These are phyloP conservation scores for Oligia fasciuncula DNA, from an alignment of 2,888 invertebrate genomes.

Conservation along the genomic window DNA sequence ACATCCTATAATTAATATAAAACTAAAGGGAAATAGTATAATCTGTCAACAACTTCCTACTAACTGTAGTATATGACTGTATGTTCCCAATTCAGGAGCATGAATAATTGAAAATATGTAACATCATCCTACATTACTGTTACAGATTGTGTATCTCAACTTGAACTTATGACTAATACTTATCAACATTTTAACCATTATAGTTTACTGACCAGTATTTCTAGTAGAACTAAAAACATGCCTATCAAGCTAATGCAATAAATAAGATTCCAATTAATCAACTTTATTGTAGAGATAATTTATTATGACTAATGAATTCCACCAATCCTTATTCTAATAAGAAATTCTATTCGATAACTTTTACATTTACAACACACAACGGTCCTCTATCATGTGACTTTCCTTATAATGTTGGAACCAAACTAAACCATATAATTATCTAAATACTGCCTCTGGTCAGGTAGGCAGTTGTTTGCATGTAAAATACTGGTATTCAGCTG, in stretches of 20 bases:
- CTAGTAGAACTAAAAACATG: conserved; percentile 16
- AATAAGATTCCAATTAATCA: conserved; percentile 24
- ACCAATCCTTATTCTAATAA: conserved; percentile 16
- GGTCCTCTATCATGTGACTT: background rate
- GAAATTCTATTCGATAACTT: background rate
- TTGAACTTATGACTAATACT: conserved; percentile 31
- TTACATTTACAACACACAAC: no score
- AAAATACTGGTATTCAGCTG: no score
- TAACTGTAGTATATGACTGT: conserved; percentile 4
- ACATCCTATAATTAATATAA: conserved; percentile 32
- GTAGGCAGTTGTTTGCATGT: background rate
- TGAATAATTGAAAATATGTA: conserved; percentile 13
- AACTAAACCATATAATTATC: background rate
- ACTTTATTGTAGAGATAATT: background rate
- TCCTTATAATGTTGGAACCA: no score
- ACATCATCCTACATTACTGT: conserved; percentile 7
- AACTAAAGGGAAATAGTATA: conserved; percentile 22
- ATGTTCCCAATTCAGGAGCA: conserved; percentile 16
- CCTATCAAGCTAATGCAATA: conserved; percentile 5
- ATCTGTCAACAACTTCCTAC: conserved; percentile 39
- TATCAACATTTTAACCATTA: conserved; percentile 17
- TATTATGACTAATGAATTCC: background rate
- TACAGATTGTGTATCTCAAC: background rate
- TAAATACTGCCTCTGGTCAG: background rate
- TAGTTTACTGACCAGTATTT: conserved; percentile 18